A percentile compares a stretch with the other conserved stretches of the same genome.
Conservation (phyloP, 2,797 vertebrate genomes). For the Sebastes aleutianus region DNA sequence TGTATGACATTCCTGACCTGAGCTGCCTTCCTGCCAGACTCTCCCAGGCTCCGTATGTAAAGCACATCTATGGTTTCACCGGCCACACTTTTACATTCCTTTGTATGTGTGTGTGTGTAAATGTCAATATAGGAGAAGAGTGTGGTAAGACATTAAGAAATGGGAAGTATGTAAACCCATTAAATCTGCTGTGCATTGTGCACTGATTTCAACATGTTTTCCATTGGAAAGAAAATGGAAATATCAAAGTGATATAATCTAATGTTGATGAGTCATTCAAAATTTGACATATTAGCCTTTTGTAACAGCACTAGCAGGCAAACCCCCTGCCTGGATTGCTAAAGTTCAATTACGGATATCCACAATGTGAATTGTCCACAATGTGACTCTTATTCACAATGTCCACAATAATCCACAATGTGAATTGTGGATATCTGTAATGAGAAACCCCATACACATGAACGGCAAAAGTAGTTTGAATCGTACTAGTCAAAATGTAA, state of each 20-base stretch:
- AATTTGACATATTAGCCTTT: not conserved
- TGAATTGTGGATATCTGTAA: too few relatives aligned
- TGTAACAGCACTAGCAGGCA: not conserved
- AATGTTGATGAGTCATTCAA: not conserved
- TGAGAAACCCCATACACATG: too few relatives aligned
- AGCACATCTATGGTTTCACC: not conserved
- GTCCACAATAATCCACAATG: too few relatives aligned
- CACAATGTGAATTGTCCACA: too few relatives aligned
- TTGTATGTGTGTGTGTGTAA: not conserved
- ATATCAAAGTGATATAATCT: not conserved
- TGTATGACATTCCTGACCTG: constrained; percentile 85
- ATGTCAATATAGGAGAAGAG: not conserved
- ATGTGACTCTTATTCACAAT: too few relatives aligned
- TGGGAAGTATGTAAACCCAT: not conserved
- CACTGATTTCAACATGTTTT: not conserved
- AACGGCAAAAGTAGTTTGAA: too few relatives aligned
- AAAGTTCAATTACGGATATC: not conserved
- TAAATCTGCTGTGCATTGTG: not conserved
- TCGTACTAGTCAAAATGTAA: too few relatives aligned
- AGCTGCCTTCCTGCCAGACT: constrained; percentile 74
- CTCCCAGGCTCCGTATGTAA: not conserved
- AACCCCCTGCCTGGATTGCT: not conserved
- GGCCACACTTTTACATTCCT: not conserved
- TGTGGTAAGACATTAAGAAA: not conserved
- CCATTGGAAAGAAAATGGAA: not conserved